A percentile compares a stretch with the other conserved stretches of the same genome.
phyloP scores from a whole-genome alignment of 2,888 invertebrate genomes.

The Ophraella communa region DNA sequence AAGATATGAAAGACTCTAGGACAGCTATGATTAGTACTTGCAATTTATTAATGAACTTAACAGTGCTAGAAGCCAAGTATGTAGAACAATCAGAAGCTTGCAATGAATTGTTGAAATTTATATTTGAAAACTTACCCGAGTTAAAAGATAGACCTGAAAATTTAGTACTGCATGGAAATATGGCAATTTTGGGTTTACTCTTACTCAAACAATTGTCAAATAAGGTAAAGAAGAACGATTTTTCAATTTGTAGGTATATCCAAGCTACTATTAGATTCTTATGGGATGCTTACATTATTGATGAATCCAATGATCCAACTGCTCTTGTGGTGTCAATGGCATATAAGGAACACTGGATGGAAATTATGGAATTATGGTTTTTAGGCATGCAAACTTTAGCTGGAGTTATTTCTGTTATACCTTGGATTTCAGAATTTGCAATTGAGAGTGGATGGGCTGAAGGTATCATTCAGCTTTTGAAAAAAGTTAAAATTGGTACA shows the following conservation, averaged over 20 bases:
- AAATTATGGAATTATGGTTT: constrained; percentile 91
- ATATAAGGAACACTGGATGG: constrained; percentile 89
- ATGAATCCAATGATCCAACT: constrained; percentile 84
- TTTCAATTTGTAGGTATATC: constrained; percentile 87
- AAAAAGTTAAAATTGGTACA: constrained; percentile 82
- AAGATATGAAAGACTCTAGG: constrained; percentile 85
- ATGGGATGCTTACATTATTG: constrained; percentile 91
- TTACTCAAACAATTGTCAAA: constrained; percentile 83
- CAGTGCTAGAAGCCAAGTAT: constrained; percentile 84
- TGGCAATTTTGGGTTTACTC: constrained; percentile 82
- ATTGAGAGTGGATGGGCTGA: constrained; percentile 94
- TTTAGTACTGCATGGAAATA: constrained; percentile 83
- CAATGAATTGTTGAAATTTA: constrained; percentile 81
- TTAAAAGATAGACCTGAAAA: constrained; percentile 84
- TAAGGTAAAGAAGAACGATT: constrained; percentile 85
- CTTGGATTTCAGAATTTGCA: constrained; percentile 90
- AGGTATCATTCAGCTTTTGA: constrained; percentile 82
- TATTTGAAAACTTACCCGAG: constrained; percentile 84
- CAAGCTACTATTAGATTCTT: constrained; percentile 88
- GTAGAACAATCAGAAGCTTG: constrained; percentile 81
- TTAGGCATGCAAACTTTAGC: constrained; percentile 90
- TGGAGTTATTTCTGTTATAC: constrained; percentile 76
- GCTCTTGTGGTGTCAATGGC: constrained; percentile 83
- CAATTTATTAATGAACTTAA: constrained; percentile 91
- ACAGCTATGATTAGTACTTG: constrained; percentile 87